Base-by-base conservation (phyloP, 2,888 invertebrate genomes). In the Strigamia crassipes region DNA sequence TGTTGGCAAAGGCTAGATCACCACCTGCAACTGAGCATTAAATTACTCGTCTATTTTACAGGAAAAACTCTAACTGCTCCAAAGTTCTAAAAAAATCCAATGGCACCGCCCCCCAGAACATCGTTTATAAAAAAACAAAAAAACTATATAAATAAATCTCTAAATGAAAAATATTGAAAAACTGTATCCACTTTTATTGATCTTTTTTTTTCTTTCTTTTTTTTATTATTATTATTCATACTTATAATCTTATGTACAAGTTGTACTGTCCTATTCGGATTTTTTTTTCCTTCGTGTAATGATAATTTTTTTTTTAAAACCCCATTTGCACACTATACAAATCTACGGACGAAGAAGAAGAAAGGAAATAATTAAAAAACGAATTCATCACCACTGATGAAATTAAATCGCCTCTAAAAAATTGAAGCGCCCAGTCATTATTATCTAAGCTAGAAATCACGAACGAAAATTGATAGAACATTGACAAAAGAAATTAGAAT, bases 251-350 rank as follows among this genome's bases (percentile, higher is more conserved):
- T 66, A 66, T 66, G 21, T 66, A 66, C 61, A 66, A 10, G 61
- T 66, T 66, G 61, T 66, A 66, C 61, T 66, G 8, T 66, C 23
- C 23, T 66, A 23, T 66, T 66, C 61, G 61, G 46, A 46, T 23
- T 66, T 66, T 66, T 61, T 61, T 61, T 66, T 66, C 12, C 21
- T 66, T 66, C 23, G 23, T 66, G 46, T 46, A 46, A 46, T 46
- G 46, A 46, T 21, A 66, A 66, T 23, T 66, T 66, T 66, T 66
- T 9, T 9, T 9, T 21, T n/a, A n/a, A 66, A 46, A 46, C 1
- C 61, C 61, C 61, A 66, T 66, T 66, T 66, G 61, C 61, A 66
- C 61, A 66, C 61, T 66, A 66, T 66, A 66, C 61, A 66, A 66
- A 66, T 66, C 61, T 66, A 66, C 23, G 18, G 61, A 66, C 61